phyloP scores from a whole-genome alignment of 2,113 vertebrate species.

The Passer domesticus region DNA sequence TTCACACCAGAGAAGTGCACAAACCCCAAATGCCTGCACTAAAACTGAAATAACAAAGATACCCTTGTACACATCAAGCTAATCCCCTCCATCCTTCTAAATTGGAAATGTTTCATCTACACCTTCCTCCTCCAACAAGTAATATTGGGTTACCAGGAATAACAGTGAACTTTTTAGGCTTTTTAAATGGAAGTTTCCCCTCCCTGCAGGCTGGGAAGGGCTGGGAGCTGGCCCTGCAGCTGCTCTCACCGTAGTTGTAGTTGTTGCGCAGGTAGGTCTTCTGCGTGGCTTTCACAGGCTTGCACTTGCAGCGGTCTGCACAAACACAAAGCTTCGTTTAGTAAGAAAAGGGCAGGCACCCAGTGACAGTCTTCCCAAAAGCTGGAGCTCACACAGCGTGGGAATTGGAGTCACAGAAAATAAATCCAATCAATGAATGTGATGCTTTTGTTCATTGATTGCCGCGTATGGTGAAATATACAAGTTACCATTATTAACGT shows the following conservation, averaged over 20 bases:
- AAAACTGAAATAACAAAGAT: background rate
- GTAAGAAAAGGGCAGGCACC: background rate
- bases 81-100: background rate
- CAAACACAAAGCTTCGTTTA: slow-evolving; percentile 41
- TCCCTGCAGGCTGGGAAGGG: background rate
- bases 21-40: background rate
- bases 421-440: background rate
- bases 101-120: background rate
- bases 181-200: background rate
- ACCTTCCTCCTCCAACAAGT: background rate
- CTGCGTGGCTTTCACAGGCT: slow-evolving; percentile 79
- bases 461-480: background rate
- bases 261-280: slow-evolving; percentile 93
- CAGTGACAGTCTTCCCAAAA: background rate
- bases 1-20: background rate
- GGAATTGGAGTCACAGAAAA: background rate
- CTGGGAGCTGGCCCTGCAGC: background rate
- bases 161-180: background rate
- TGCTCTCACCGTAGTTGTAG: slow-evolving; percentile 93
- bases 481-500: background rate
- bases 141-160: background rate
- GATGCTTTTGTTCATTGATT: background rate
- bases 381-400: background rate
- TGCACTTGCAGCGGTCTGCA: slow-evolving; percentile 91
- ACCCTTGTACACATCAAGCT: background rate